Evolutionary conservation across 2,797 vertebrate species (phyloP).

Genomic region (Pteronotus mesoamericanus): DNA sequence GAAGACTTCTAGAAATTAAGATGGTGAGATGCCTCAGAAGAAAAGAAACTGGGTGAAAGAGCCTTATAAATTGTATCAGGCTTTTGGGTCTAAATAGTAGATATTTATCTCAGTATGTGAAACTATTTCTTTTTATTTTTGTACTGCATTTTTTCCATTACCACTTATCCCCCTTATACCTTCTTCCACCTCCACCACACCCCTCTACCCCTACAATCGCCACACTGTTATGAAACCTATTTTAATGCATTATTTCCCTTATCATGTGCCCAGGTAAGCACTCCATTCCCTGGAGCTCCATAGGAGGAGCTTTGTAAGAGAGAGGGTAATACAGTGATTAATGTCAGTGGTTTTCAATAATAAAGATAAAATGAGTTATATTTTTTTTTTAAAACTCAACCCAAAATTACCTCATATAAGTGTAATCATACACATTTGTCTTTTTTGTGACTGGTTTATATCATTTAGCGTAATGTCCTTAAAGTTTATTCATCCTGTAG

Average conservation of each 20-base stretch:
- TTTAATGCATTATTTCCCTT: background rate
- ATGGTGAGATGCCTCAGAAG: background rate
- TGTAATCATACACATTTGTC: background rate
- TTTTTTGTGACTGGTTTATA: background rate
- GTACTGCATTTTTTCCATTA: background rate
- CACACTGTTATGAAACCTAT: background rate
- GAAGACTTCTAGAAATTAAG: background rate
- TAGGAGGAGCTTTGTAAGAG: background rate
- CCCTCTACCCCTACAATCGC: background rate
- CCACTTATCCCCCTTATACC: background rate
- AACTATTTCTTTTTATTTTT: background rate
- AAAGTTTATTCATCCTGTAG: background rate
- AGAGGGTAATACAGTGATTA: background rate
- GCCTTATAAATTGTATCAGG: background rate
- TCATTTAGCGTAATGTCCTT: background rate
- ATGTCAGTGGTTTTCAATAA: background rate
- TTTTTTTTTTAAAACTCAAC: background rate
- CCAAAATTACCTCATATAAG: background rate
- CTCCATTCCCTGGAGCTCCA: background rate
- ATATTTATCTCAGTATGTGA: conserved; percentile 7
- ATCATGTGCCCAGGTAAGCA: background rate
- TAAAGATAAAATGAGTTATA: background rate
- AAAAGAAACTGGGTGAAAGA: background rate
- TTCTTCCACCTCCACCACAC: background rate
- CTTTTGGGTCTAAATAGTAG: background rate